Evolutionary conservation across 2,797 vertebrate genomes (phyloP).

Genomic region (Aphelocoma californica): DNA sequence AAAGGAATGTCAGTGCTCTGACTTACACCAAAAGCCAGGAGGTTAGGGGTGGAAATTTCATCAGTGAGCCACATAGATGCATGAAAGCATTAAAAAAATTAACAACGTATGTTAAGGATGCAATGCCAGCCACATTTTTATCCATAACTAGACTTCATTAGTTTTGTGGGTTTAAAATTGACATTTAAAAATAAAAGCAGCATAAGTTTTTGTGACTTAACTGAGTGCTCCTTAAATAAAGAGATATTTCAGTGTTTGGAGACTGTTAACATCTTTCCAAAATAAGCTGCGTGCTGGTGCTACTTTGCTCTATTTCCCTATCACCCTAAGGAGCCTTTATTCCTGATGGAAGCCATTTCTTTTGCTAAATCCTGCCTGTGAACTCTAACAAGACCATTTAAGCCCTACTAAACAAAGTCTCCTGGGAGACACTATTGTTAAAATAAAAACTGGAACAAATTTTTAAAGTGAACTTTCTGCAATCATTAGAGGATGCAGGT

Average conservation of each 20-base stretch:
- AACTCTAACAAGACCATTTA: slow-evolving; percentile 12
- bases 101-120: slow-evolving; percentile 35
- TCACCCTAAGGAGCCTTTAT: slow-evolving; percentile 9
- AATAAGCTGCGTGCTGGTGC: slow-evolving; percentile 28
- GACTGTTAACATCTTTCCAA: slow-evolving; percentile 55
- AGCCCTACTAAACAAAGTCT: neutral
- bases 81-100: slow-evolving; percentile 38
- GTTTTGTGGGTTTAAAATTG: slow-evolving; percentile 44
- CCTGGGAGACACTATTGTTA: slow-evolving; percentile 18
- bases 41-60: slow-evolving; percentile 16
- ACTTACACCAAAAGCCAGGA: slow-evolving; percentile 6
- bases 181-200: slow-evolving; percentile 35
- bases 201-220: slow-evolving; percentile 31
- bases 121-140: slow-evolving; percentile 29
- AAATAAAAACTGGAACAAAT: slow-evolving; percentile 7
- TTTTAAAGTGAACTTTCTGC: slow-evolving; percentile 23
- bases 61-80: slow-evolving; percentile 33
- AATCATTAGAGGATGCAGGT: neutral
- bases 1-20: slow-evolving; percentile 27
- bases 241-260: slow-evolving; percentile 29
- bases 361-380: neutral
- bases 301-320: slow-evolving; percentile 24
- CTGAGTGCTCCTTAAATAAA: slow-evolving; percentile 7
- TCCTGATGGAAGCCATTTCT: slow-evolving; percentile 34
- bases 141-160: slow-evolving; percentile 28